Evolutionary conservation across 2,888 invertebrate species (phyloP).

Genomic region (Drosophila subsilvestris): DNA sequence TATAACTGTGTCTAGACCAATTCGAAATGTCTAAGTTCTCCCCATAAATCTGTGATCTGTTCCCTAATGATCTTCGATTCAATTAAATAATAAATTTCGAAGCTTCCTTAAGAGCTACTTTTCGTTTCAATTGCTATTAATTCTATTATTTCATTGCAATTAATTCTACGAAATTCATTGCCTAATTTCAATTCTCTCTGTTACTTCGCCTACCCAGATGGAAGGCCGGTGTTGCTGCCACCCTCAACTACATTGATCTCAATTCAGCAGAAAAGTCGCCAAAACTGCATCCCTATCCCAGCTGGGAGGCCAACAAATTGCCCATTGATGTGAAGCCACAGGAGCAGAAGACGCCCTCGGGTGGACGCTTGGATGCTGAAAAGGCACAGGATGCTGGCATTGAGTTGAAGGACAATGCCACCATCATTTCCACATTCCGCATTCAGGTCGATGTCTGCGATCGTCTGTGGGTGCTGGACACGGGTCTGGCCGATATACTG

Average conservation of each 20-base stretch:
- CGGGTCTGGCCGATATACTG: constrained; percentile 89
- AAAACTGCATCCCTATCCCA: constrained; percentile 90
- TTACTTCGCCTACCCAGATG: constrained; percentile 84
- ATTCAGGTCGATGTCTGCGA: constrained; percentile 90
- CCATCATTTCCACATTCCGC: constrained; percentile 90
- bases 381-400: constrained; percentile 84
- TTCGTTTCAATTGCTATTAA: not conserved
- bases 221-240: constrained; percentile 89
- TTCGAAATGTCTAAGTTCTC: too few species aligned
- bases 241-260: constrained; percentile 88
- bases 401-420: constrained; percentile 86
- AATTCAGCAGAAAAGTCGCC: constrained; percentile 88
- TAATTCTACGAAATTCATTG: not conserved
- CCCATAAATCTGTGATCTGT: too few species aligned
- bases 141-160: too few species aligned
- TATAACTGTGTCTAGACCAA: not conserved
- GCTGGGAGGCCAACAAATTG: constrained; percentile 91
- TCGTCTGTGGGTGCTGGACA: constrained; percentile 92
- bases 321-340: constrained; percentile 85
- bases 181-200: not conserved
- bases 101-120: not conserved
- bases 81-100: not conserved
- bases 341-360: constrained; percentile 71
- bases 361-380: constrained; percentile 81
- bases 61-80: too few species aligned